phyloP scores from a whole-genome alignment of 2,113 vertebrate species.

The Athene noctua region DNA sequence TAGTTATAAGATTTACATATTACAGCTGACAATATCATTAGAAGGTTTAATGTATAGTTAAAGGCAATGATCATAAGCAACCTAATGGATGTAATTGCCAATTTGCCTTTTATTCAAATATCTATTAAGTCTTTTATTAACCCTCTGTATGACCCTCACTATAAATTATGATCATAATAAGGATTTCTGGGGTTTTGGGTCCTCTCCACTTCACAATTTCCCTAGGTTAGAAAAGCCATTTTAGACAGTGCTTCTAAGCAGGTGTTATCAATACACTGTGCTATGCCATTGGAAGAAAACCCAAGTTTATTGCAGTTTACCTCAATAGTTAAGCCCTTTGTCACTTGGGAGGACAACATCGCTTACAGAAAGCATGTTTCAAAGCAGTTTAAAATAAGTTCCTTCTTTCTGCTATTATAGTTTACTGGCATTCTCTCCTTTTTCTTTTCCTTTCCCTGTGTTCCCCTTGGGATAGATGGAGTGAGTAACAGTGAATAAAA shows the following conservation, averaged over 20 bases:
- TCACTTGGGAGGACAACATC: not conserved
- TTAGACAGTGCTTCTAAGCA: not conserved
- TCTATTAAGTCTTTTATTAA: not conserved
- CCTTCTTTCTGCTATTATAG: not conserved
- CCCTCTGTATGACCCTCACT: not conserved
- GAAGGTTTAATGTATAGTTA: not conserved
- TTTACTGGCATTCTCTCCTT: not conserved
- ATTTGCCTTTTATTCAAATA: not conserved
- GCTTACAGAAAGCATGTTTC: constrained; percentile 1
- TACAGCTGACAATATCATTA: not conserved
- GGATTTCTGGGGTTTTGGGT: not conserved
- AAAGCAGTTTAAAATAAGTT: constrained; percentile 17
- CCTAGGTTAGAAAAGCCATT: not conserved
- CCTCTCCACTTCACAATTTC: not conserved
- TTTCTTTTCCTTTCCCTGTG: not conserved
- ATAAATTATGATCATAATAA: not conserved
- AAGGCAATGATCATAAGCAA: not conserved
- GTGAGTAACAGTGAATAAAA: constrained; percentile 48
- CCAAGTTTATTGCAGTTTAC: not conserved
- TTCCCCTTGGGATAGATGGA: constrained; percentile 17
- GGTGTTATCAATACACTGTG: not conserved
- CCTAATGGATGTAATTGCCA: not conserved
- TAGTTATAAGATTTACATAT: not conserved
- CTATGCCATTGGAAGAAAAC: not conserved
- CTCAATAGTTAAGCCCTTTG: not conserved